These are phyloP conservation scores for Muscidifurax raptorellus DNA, from an alignment of 1,140 invertebrate species.

Conservation along the genomic window DNA sequence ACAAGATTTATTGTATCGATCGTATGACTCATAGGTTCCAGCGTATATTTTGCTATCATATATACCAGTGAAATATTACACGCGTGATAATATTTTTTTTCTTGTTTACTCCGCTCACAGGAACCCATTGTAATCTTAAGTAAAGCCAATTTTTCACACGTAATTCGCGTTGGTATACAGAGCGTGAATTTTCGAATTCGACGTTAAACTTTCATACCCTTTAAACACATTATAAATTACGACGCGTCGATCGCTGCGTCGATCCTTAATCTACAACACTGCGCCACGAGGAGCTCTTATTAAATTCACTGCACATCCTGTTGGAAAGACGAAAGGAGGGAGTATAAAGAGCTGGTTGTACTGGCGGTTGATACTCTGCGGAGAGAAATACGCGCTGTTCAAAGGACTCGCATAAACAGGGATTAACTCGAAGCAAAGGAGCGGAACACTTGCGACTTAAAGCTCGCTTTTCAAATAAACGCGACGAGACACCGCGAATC, in stretches of 20 bases:
- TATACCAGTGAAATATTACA: slow-evolving; percentile 30
- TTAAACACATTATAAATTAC: no score
- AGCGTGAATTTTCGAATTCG: no score
- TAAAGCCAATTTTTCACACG: no score
- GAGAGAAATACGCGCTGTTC: neutral
- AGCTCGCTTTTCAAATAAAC: slow-evolving; percentile 18
- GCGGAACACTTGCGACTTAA: neutral
- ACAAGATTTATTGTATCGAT: slow-evolving; percentile 27
- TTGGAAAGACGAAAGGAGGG: neutral
- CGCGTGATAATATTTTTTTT: neutral
- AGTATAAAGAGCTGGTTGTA: neutral
- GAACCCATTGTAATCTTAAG: no score
- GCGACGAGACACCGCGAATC: neutral
- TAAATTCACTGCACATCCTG: neutral
- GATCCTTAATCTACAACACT: neutral
- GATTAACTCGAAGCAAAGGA: neutral
- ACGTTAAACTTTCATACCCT: no score
- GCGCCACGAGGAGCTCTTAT: neutral
- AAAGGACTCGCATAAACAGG: slow-evolving; percentile 5
- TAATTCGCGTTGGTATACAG: no score
- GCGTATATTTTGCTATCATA: slow-evolving; percentile 3
- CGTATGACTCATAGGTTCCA: neutral
- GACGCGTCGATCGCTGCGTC: no score
- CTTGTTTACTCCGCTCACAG: neutral
- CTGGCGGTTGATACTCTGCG: neutral